These are phyloP conservation scores for Xenopus tropicalis DNA, from an alignment of 2,113 vertebrate genomes.

Conservation along the genomic window DNA sequence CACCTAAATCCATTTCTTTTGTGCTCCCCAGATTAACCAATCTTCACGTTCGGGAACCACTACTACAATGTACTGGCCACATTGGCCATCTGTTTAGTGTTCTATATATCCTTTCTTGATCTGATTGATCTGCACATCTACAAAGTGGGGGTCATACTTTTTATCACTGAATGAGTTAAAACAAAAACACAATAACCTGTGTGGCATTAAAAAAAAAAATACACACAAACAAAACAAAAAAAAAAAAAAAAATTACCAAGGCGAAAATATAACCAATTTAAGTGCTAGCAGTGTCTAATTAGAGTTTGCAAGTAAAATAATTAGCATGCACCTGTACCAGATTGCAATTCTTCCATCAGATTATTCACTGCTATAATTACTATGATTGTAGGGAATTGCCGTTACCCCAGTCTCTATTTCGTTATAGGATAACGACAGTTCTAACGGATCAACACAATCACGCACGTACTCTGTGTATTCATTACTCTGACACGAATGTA, in stretches of 20 bases:
- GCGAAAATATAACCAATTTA: constrained; percentile 27
- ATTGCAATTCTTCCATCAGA: constrained; percentile 35
- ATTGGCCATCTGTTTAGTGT: no score
- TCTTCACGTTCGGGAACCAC: no score
- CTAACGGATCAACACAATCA: constrained; percentile 46
- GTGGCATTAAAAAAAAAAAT: background rate
- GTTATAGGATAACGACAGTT: constrained; percentile 44
- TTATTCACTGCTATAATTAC: constrained; percentile 46
- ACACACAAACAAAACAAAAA: constrained; percentile 28
- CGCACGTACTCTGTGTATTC: constrained; percentile 37
- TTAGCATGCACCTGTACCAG: constrained; percentile 36
- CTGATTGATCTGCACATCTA: no score
- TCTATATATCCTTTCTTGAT: no score
- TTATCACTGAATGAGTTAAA: no score
- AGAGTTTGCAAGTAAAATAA: constrained; percentile 21
- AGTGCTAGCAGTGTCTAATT: constrained; percentile 28
- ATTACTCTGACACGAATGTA: constrained; percentile 39
- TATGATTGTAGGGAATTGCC: constrained; percentile 45
- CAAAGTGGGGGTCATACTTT: no score
- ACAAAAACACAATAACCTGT: no score
- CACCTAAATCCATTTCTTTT: no score
- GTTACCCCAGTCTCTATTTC: constrained; percentile 37
- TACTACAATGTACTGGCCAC: no score
- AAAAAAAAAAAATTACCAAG: background rate
- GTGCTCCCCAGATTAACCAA: no score